Percentiles rank a stretch among this genome's conserved stretches.
Conservation (phyloP, 37 sponge, comb jelly and placozoan genomes). For the Oscarella lobularis region DNA sequence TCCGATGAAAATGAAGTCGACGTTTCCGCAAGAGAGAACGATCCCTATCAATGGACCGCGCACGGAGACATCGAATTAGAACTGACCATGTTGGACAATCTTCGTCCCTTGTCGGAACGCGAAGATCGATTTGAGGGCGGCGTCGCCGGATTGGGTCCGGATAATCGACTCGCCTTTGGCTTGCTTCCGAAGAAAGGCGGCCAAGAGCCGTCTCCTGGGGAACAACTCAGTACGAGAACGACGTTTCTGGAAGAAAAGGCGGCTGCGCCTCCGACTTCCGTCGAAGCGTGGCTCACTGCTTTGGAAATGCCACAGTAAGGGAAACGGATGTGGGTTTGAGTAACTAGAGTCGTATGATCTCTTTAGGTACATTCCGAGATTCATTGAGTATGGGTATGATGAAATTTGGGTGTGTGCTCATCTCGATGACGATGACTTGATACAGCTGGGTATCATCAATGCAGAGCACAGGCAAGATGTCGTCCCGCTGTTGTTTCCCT, state of each 20-base stretch:
- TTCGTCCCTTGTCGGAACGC: neutral
- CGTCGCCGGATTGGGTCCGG: neutral
- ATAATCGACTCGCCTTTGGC: neutral
- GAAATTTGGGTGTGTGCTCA: neutral
- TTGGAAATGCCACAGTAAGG: neutral
- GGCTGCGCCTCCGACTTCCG: neutral
- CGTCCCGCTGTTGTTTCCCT: no score
- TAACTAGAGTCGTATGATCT: neutral
- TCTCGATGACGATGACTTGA: neutral
- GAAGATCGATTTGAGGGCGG: no score
- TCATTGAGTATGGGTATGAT: neutral
- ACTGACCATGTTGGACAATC: neutral
- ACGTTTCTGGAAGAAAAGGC: neutral
- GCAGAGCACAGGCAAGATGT: neutral
- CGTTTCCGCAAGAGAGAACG: no score
- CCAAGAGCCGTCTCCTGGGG: neutral
- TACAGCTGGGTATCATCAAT: neutral
- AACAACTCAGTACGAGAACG: neutral
- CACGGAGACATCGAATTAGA: neutral
- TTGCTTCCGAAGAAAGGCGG: neutral
- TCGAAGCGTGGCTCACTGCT: neutral
- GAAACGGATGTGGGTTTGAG: neutral
- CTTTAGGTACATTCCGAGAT: neutral
- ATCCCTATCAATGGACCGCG: no score
- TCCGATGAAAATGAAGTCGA: no score